Base-by-base conservation (phyloP, 2,888 invertebrate species). In the Meloe dianella region DNA sequence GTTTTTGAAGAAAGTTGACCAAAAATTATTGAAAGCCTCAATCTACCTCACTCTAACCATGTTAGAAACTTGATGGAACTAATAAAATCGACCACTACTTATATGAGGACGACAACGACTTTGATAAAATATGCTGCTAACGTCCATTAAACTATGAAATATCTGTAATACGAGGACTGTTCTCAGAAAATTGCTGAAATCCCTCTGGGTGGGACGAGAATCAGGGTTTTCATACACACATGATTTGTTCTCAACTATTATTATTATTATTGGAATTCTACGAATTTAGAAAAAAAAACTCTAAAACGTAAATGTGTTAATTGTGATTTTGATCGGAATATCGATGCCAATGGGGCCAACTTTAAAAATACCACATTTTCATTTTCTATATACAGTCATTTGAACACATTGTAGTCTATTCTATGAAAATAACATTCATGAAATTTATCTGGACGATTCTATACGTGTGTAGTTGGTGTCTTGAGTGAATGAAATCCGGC, bases 401-500 rank as follows among this genome's bases (percentile, higher is more conserved):
- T n/a, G n/a, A n/a, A n/a, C n/a, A n/a, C n/a, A 27, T 27, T 4
- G 27, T 27, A 27, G 2, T 27, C 27, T 4, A 27, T 27, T 4
- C 4, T 27, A 4, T 27, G 4, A 27, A 27, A 27, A 4, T 4
- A 27, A 27, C 27, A 27, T 27, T 17, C 17, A 17, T n/a, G 5
- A 6, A 8, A 41, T 41, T 41, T 5, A 41, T 41, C 17, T 41
- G 41, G 41, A 54, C 54, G 24, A 24, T 12, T 54, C 12, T 12
- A 14, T 54, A 24, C 54, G 24, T 24, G 10, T 24, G 12, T 54
- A 47, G 47, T 8, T 8, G 47, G 54, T 54, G 54, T 54, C 54
- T 54, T 54, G 54, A 60, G 69, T 66, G 69, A 69, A 69, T 66
- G 69, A 69, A 69, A 69, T 54, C 69, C 69, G 76, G 73, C 75